Conservation (phyloP, 2,888 invertebrate genomes). For the Oconnorella tubifera region DNA sequence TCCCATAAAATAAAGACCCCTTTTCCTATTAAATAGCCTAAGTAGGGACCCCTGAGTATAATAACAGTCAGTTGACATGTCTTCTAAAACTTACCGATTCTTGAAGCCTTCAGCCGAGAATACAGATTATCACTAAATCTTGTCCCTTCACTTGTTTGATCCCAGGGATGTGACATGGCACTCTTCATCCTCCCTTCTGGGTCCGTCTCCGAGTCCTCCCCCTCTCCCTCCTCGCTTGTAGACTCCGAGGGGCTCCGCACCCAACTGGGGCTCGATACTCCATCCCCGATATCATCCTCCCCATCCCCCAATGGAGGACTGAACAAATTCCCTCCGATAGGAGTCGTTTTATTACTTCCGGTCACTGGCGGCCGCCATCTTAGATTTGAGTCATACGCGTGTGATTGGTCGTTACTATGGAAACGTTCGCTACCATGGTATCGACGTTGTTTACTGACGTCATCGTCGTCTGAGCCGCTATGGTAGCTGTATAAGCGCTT, state of each 20-base stretch:
- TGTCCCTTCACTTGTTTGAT: background rate
- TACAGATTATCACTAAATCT: conserved; percentile 7
- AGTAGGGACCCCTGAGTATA: no score
- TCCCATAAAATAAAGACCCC: no score
- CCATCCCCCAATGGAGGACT: no score
- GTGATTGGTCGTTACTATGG: no score
- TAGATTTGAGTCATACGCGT: no score
- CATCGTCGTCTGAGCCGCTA: conserved; percentile 49
- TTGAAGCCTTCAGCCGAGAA: conserved; percentile 6
- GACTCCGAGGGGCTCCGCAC: background rate
- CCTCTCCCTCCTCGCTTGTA: background rate
- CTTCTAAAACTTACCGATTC: background rate
- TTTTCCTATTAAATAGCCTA: no score
- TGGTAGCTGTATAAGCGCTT: conserved; percentile 40
- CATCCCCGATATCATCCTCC: no score
- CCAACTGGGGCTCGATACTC: background rate
- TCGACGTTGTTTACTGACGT: background rate
- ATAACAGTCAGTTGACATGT: no score
- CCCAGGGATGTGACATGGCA: background rate
- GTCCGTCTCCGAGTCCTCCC: background rate
- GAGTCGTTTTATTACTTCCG: no score
- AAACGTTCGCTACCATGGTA: background rate
- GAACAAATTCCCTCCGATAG: no score
- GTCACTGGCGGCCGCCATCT: no score
- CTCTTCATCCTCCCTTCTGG: background rate